Conservation (phyloP, 2,888 invertebrate species). For the Neoaliturus tenellus region DNA sequence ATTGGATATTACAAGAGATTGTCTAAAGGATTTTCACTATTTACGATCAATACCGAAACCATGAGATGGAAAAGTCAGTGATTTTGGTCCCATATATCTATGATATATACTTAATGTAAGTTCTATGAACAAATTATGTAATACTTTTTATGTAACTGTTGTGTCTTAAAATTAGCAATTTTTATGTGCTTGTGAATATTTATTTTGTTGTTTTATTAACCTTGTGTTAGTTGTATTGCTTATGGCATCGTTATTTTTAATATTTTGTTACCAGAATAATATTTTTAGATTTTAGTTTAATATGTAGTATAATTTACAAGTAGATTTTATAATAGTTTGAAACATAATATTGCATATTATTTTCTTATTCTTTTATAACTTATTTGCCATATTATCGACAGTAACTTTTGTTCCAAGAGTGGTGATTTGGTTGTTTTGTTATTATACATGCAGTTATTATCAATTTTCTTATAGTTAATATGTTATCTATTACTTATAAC, state of each 20-base stretch:
- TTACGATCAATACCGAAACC: slow-evolving; percentile 21
- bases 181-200: slow-evolving; percentile 9
- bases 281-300: neutral
- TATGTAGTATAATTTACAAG: neutral
- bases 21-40: slow-evolving; percentile 2
- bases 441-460: neutral
- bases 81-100: slow-evolving; percentile 97
- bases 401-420: neutral
- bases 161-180: neutral
- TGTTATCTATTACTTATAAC: neutral
- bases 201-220: slow-evolving; percentile 23
- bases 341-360: neutral
- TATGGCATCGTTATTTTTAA: slow-evolving; percentile 1
- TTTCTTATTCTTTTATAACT: neutral
- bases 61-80: slow-evolving; percentile 76
- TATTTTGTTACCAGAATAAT: slow-evolving; percentile 50
- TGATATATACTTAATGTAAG: slow-evolving; percentile 97
- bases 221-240: neutral
- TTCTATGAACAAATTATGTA: slow-evolving; percentile 88
- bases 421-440: slow-evolving; percentile 34
- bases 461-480: neutral
- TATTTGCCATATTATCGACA: slow-evolving; percentile 39
- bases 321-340: neutral
- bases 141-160: slow-evolving; percentile 49
- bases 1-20: neutral